Evolutionary conservation across 2,113 vertebrate genomes (phyloP).

Genomic region (Vicugna pacos): DNA sequence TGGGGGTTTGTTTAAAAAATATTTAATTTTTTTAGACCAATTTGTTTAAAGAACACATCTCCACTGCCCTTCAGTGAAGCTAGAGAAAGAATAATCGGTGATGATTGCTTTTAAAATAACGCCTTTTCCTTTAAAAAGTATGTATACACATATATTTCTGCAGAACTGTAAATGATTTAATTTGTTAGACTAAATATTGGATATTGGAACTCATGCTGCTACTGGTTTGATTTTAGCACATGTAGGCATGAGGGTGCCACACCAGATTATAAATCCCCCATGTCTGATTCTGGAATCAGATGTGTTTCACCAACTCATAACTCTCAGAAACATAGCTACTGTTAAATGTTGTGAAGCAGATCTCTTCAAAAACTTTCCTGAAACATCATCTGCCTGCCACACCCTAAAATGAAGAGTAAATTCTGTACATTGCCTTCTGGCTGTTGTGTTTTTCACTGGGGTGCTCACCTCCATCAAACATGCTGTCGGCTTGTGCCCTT

Average conservation of each 20-base stretch:
- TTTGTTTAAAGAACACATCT: background rate
- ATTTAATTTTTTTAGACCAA: background rate
- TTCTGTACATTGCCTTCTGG: background rate
- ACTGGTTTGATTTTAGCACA: background rate
- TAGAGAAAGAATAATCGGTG: background rate
- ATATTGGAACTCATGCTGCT: background rate
- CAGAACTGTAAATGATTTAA: background rate
- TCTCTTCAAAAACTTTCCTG: background rate
- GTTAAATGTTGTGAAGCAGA: background rate
- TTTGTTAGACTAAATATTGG: background rate
- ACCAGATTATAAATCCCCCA: background rate
- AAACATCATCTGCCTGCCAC: background rate
- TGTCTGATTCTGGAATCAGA: background rate
- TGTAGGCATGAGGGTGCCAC: background rate
- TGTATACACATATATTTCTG: background rate
- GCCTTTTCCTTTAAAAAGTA: background rate
- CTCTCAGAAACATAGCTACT: background rate
- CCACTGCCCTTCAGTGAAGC: background rate
- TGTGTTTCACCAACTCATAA: background rate
- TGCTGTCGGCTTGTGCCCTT: background rate
- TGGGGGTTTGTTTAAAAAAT: background rate
- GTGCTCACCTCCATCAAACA: background rate
- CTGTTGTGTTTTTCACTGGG: background rate
- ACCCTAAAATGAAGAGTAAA: background rate
- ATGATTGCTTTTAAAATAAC: conserved; percentile 19